Evolutionary conservation across 2,797 vertebrate genomes (phyloP).

Genomic region (Calcarius lapponicus): DNA sequence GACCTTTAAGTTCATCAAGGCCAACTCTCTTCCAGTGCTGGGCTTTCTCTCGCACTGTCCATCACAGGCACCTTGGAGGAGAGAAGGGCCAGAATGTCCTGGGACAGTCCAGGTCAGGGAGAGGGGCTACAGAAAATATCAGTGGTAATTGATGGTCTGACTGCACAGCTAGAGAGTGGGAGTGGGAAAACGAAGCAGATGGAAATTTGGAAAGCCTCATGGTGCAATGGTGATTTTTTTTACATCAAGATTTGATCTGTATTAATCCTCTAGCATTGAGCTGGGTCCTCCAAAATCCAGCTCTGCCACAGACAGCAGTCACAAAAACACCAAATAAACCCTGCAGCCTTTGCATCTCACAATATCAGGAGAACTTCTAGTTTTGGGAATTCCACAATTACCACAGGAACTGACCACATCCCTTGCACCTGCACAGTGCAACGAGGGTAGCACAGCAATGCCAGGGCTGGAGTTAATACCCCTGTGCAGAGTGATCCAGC

Average conservation of each 20-base stretch:
- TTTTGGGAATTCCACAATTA: background rate
- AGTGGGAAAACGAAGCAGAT: background rate
- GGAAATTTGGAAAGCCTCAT: background rate
- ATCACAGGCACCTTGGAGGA: background rate
- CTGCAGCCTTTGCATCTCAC: background rate
- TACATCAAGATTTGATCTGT: background rate
- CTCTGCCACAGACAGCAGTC: background rate
- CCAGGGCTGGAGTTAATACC: background rate
- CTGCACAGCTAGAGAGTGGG: background rate
- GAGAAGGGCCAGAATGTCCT: background rate
- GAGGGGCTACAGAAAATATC: background rate
- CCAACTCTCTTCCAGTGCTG: background rate
- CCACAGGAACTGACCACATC: background rate
- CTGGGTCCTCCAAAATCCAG: background rate
- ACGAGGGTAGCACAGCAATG: background rate
- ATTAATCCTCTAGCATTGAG: background rate
- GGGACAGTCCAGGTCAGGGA: background rate
- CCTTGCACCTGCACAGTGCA: background rate
- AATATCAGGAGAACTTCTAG: background rate
- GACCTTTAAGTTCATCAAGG: background rate
- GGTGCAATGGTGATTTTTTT: background rate
- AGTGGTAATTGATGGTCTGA: rapidly evolving
- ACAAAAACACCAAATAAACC: background rate
- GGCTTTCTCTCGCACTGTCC: background rate
- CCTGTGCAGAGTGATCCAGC: background rate